Percentiles rank a stretch among this genome's conserved stretches.
Evolutionary conservation across 2,888 invertebrate genomes (phyloP).

Genomic region (Molanna angustata): DNA sequence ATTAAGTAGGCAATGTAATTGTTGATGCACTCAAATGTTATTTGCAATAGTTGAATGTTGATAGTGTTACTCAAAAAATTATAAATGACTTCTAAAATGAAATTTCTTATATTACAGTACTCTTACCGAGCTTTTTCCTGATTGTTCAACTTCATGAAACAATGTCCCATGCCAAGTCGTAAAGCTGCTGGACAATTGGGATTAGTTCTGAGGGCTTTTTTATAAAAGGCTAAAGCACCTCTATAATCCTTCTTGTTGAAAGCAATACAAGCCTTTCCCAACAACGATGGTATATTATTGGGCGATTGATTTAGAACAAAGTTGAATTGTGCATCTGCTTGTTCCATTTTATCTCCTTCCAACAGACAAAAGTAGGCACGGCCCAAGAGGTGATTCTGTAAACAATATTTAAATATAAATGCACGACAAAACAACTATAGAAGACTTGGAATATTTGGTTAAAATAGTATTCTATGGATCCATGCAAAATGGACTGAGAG

Average conservation of each 20-base stretch:
- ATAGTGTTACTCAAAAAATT: too few species aligned
- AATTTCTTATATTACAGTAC: too few species aligned
- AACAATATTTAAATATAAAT: constrained; percentile 31
- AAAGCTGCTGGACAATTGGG: constrained; percentile 97
- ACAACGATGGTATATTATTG: constrained; percentile 93
- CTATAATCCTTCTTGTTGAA: constrained; percentile 97
- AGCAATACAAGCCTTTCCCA: constrained; percentile 98
- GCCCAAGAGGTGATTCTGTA: constrained; percentile 92
- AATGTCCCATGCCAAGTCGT: constrained; percentile 96
- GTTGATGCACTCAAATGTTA: too few species aligned
- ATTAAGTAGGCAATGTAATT: too few species aligned
- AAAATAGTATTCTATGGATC: too few species aligned
- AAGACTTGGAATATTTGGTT: too few species aligned
- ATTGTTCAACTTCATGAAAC: constrained; percentile 94
- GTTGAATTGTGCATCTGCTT: constrained; percentile 99
- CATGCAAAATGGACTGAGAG: not conserved
- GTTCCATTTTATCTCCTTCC: constrained; percentile 99
- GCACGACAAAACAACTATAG: too few species aligned
- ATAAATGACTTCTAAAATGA: too few species aligned
- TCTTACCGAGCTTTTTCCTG: constrained; percentile 86
- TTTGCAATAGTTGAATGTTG: too few species aligned
- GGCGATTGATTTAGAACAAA: constrained; percentile 95
- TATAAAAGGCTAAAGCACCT: constrained; percentile 95
- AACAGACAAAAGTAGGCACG: constrained; percentile 96
- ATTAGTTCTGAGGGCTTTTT: constrained; percentile 94